Conservation (phyloP, 2,888 invertebrate genomes). For the Epinotia ramella region DNA sequence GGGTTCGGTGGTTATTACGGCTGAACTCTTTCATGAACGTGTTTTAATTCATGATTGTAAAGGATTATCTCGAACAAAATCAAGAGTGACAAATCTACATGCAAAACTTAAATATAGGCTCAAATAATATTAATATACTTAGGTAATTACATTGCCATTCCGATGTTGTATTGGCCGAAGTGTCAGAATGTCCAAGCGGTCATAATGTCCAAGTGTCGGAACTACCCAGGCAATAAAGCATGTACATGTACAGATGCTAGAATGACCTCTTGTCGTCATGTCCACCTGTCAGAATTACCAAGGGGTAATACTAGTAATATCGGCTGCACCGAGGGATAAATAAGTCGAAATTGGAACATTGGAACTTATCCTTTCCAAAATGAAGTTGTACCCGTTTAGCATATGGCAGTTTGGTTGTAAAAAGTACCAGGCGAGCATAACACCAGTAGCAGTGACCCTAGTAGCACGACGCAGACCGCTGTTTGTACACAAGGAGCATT, state of each 20-base stretch:
- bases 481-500: constrained; percentile 15
- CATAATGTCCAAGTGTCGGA: too few species aligned
- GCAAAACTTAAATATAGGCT: neutral
- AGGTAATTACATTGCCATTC: too few species aligned
- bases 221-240: too few species aligned
- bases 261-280: too few species aligned
- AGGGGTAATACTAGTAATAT: too few species aligned
- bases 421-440: constrained; percentile 2
- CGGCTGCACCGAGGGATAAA: too few species aligned
- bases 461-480: neutral
- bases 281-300: too few species aligned
- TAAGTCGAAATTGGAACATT: neutral
- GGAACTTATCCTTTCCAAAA: neutral
- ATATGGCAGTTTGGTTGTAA: neutral
- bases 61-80: neutral
- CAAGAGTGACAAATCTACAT: neutral
- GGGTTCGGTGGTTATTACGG: neutral
- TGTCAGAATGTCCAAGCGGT: too few species aligned
- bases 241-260: too few species aligned
- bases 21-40: neutral
- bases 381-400: neutral
- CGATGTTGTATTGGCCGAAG: too few species aligned
- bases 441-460: neutral
- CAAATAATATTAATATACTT: too few species aligned
- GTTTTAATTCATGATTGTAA: neutral